Base-by-base conservation (phyloP, 2,797 vertebrate genomes). In the Eurystomus glaucurus region DNA sequence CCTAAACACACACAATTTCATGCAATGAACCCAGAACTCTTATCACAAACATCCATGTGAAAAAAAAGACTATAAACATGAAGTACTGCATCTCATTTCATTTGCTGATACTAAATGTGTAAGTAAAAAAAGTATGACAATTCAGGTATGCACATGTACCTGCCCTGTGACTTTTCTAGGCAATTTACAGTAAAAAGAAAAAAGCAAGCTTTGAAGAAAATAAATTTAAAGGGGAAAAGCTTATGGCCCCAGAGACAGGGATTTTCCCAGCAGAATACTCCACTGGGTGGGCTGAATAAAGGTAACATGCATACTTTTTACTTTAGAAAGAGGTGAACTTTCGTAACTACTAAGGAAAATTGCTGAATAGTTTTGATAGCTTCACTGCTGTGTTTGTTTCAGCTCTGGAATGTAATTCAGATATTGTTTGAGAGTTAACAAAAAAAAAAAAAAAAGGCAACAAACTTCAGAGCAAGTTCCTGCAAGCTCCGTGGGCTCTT, bases 401-500 rank as follows among this genome's bases (percentile, higher is more conserved):
- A 66, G 29, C 90, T 69, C 94, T 95, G 93, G 84, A 93, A 95
- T 92, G 91, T 71, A 90, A 92, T 84, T 87, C 21, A 43, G 62
- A 90, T 91, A 89, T 77, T 94, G 75, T 74, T 52, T 5, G 3
- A 83, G 68, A 65, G 52, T 75, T 85, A 1, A 37, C 77, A 74
- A 88, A 23, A 51, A 33, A 51, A 84, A 61, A 41, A 14, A 62
- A 70, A 76, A 16, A 78, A 71, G 8, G 13, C 41, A 31, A 45
- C 43, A 66, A 86, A 97, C 90, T 94, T 96, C 88, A 94, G 84
- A 95, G 91, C 52, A 68, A 97, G 92, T 74, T 93, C 61, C 91
- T 46, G 52, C 39, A 77, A 95, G 69, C 87, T 98, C 93, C 95
- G 91, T 96, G 97, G 97, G 95, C 95, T 78, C 69, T 97, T 97